Conservation (phyloP, 2,113 vertebrate genomes). For the Balaenoptera acutorostrata region DNA sequence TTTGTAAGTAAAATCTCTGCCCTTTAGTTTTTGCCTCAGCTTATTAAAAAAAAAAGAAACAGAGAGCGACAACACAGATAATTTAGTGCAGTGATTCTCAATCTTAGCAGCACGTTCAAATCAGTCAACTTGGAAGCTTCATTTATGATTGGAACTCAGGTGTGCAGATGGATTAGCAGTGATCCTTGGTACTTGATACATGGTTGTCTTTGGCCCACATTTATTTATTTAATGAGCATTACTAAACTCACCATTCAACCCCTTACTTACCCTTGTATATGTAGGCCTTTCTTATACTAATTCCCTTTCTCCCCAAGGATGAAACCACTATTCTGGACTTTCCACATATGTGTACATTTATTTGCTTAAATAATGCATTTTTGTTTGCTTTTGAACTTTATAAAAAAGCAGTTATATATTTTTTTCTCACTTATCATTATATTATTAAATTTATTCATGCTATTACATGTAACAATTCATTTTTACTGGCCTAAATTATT, state of each 20-base stretch:
- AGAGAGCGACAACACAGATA: background rate
- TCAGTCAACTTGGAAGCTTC: background rate
- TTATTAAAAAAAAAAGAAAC: background rate
- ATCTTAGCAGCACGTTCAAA: background rate
- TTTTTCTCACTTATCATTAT: background rate
- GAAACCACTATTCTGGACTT: background rate
- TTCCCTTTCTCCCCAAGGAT: background rate
- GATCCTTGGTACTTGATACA: background rate
- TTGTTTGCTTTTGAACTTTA: background rate
- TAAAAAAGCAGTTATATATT: background rate
- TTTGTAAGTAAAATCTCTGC: background rate
- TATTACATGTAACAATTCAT: background rate
- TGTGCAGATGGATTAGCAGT: background rate
- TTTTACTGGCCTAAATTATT: background rate
- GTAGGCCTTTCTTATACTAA: background rate
- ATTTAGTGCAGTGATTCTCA: background rate
- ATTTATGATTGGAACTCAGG: background rate
- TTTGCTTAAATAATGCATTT: background rate
- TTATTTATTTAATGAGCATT: background rate
- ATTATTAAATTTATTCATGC: background rate
- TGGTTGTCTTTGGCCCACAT: background rate
- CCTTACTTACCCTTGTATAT: background rate
- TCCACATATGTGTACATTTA: background rate
- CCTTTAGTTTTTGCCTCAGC: background rate
- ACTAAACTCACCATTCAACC: background rate